Conservation (phyloP, 2,888 invertebrate species). For the Caradrina kadenii region DNA sequence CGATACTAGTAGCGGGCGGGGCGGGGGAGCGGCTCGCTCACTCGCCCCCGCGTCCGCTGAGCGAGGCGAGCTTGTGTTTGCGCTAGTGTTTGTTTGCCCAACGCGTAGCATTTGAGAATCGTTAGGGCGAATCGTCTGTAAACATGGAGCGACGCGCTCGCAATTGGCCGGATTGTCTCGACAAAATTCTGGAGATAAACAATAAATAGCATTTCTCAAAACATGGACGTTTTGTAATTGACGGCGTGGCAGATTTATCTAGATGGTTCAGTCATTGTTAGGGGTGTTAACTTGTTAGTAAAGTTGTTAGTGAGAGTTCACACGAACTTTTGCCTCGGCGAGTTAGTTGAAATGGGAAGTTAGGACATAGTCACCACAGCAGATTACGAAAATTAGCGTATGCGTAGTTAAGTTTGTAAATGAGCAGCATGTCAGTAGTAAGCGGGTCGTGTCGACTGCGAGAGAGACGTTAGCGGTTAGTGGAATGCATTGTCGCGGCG, state of each 20-base stretch:
- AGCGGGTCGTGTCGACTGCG: conserved; percentile 79
- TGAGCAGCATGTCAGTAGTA: conserved; percentile 78
- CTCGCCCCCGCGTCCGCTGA: conserved; percentile 63
- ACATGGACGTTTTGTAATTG: conserved; percentile 88
- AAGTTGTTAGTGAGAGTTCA: conserved; percentile 87
- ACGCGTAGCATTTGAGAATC: conserved; percentile 89
- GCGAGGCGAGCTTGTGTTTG: conserved; percentile 79
- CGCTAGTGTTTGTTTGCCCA: conserved; percentile 83
- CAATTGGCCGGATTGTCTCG: conserved; percentile 85
- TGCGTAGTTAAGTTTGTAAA: conserved; percentile 80
- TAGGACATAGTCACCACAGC: conserved; percentile 84
- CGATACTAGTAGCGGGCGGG: conserved; percentile 68
- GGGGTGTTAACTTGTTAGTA: conserved; percentile 88
- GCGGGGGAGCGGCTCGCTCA: conserved; percentile 45
- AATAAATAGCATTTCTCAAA: conserved; percentile 86
- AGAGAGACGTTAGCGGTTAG: conserved; percentile 82
- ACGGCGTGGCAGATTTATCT: conserved; percentile 86
- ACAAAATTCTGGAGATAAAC: conserved; percentile 86
- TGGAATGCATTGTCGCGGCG: conserved; percentile 89
- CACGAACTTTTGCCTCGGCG: conserved; percentile 84
- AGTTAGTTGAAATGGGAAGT: conserved; percentile 85
- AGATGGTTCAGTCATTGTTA: conserved; percentile 90
- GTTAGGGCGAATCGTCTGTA: conserved; percentile 87
- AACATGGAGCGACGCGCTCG: conserved; percentile 84
- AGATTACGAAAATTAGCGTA: conserved; percentile 82